Percentiles rank a stretch among this genome's conserved stretches.
Conservation (phyloP, 2,797 vertebrate genomes). For the Neomorphus geoffroyi region DNA sequence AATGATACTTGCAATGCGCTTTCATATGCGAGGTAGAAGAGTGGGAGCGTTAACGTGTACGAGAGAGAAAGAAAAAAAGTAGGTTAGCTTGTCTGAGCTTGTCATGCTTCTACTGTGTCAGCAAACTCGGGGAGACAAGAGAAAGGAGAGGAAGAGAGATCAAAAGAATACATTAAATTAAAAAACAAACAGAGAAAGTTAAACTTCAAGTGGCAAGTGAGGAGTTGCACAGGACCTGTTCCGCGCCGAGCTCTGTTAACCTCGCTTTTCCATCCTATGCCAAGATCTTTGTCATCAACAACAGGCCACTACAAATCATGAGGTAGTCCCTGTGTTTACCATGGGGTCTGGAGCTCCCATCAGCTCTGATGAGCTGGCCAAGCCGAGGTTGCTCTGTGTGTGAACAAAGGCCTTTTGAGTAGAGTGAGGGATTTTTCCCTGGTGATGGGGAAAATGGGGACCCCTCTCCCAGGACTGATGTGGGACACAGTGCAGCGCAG, state of each 20-base stretch:
- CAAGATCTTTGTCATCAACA: not conserved
- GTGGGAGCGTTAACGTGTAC: conserved; percentile 31
- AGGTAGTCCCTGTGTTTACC: not conserved
- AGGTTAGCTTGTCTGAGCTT: conserved; percentile 56
- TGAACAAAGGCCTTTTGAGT: not conserved
- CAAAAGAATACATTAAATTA: conserved; percentile 71
- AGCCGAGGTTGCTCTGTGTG: not conserved
- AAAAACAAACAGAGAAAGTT: conserved; percentile 59
- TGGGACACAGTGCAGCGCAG: not conserved
- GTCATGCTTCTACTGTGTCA: conserved; percentile 46
- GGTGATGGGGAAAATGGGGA: not conserved
- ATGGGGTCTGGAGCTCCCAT: not conserved
- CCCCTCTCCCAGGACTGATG: not conserved
- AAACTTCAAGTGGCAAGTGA: conserved; percentile 20
- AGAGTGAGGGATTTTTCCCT: not conserved
- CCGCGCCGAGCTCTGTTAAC: not conserved
- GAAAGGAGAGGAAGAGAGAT: conserved; percentile 50
- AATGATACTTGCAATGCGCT: conserved; percentile 48
- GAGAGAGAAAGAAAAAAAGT: conserved; percentile 18
- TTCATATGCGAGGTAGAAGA: conserved; percentile 49
- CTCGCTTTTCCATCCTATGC: not conserved
- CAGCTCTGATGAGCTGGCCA: not conserved
- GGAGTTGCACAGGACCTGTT: conserved; percentile 18
- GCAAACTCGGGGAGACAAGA: conserved; percentile 48
- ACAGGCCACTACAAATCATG: not conserved